Evolutionary conservation across 2,888 invertebrate genomes (phyloP), one percentile per base, ranked within the genome.

Genomic region (Eustalomyia histrio): DNA sequence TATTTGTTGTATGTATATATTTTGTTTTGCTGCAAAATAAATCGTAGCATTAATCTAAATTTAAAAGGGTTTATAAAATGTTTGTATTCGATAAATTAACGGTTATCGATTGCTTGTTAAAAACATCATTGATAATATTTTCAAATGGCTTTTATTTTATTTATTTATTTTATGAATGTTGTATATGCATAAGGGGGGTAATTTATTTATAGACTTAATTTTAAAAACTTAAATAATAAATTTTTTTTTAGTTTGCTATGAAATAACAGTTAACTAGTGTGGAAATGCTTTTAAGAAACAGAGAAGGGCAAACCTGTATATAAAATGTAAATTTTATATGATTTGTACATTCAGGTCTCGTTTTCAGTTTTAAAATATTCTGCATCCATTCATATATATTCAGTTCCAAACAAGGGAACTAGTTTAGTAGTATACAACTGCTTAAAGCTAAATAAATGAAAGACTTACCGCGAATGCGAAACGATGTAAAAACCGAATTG

Each of bases 41-140:
- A 80, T 76, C 64, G 61, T 47, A 16, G 47, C 52, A 73, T 68
- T 73, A 80, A 73, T 72, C 73, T 73, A 53, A 68, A 72, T 76
- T 76, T 79, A 58, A 68, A 80, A 73, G 43, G 21, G 58, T 18
- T 18, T 33, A 74, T 67, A 72, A 57, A 58, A 52, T 64, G 18
- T 60, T 16, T 52, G 8, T 10, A 17, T 64, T 29, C 33, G 69
- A 79, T 74, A 71, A 74, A 69, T 75, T 71, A 65, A 39, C 21
- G 64, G 43, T 71, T 71, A 74, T 79, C 65, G n/a, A 63, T 76
- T 61, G 76, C 39, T 68, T 72, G 72, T 76, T 72, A 63, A 67
- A 57, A 58, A n/a, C 52, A 14, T 68, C 43, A 76, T 80, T 68
- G 71, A 76, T 80, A 71, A 65, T 2, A 67, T 74, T 17, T 17